Conservation (phyloP, 2,797 vertebrate species). For the Enoplosus armatus region DNA sequence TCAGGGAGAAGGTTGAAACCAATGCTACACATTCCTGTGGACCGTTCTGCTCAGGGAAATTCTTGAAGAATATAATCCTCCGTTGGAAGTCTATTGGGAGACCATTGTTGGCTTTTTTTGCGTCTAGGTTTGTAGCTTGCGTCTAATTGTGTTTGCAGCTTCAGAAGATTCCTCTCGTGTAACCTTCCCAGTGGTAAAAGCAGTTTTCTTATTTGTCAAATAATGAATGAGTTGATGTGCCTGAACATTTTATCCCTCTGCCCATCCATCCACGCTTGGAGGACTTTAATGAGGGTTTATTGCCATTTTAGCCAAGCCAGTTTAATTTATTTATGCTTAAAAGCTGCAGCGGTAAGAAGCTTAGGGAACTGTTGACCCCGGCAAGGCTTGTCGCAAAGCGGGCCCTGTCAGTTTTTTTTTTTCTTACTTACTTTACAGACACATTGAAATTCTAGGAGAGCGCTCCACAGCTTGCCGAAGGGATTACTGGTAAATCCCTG, state of each 20-base stretch:
- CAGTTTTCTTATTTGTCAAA: slow-evolving; percentile 39
- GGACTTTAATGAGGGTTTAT: slow-evolving; percentile 75
- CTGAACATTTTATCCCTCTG: slow-evolving; percentile 58
- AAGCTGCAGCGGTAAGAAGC: slow-evolving; percentile 76
- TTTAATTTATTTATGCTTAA: slow-evolving; percentile 81
- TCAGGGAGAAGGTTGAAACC: slow-evolving; percentile 23
- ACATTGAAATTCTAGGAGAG: slow-evolving; percentile 78
- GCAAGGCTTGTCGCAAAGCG: slow-evolving; percentile 56
- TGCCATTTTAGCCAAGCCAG: slow-evolving; percentile 66
- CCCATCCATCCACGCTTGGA: slow-evolving; percentile 50
- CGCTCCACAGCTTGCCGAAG: slow-evolving; percentile 72
- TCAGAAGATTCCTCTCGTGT: slow-evolving; percentile 37
- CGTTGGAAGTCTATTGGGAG: slow-evolving; percentile 29
- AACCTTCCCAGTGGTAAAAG: slow-evolving; percentile 31
- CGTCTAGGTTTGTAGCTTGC: slow-evolving; percentile 19
- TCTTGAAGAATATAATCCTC: slow-evolving; percentile 26
- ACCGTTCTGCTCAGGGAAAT: not conserved
- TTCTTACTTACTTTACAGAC: slow-evolving; percentile 69
- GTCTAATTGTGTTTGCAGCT: slow-evolving; percentile 38
- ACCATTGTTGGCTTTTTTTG: slow-evolving; percentile 23
- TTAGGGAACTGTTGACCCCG: slow-evolving; percentile 76
- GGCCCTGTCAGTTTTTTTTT: slow-evolving; percentile 31
- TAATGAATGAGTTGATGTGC: slow-evolving; percentile 60
- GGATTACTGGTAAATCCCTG: slow-evolving; percentile 82
- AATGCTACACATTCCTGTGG: slow-evolving; percentile 17